Evolutionary conservation across 2,888 invertebrate genomes (phyloP).

Genomic region (Matsumyia berberina): DNA sequence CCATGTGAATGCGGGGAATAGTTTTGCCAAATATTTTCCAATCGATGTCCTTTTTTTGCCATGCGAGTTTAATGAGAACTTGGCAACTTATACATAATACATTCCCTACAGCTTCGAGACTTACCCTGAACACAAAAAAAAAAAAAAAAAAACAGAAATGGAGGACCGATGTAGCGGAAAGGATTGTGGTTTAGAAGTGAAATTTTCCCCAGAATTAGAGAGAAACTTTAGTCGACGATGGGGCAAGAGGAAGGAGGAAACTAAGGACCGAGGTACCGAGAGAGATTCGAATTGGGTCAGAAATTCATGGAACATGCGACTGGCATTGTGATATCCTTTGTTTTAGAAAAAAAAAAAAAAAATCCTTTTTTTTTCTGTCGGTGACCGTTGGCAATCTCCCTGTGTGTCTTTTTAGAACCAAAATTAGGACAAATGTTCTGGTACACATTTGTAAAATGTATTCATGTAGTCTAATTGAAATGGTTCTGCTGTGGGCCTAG

Average conservation of each 20-base stretch:
- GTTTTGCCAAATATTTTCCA: slow-evolving; percentile 25
- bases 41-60: slow-evolving; percentile 23
- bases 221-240: slow-evolving; percentile 20
- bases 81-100: slow-evolving; percentile 15
- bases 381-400: slow-evolving; percentile 30
- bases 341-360: slow-evolving; percentile 6
- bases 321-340: slow-evolving; percentile 59
- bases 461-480: slow-evolving; percentile 55
- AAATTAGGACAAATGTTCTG: slow-evolving; percentile 53
- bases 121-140: background rate
- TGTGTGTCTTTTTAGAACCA: slow-evolving; percentile 15
- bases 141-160: too few species aligned
- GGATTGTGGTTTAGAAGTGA: slow-evolving; percentile 47
- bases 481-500: slow-evolving; percentile 3
- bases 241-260: background rate
- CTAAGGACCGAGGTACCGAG: too few species aligned
- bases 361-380: background rate
- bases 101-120: slow-evolving; percentile 6
- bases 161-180: slow-evolving; percentile 35
- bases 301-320: slow-evolving; percentile 64
- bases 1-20: background rate
- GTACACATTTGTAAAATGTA: slow-evolving; percentile 27
- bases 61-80: slow-evolving; percentile 46
- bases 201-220: slow-evolving; percentile 37
- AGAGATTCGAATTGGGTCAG: slow-evolving; percentile 43